Conservation (phyloP, 2,888 invertebrate species). For the Sepiola atlantica region DNA sequence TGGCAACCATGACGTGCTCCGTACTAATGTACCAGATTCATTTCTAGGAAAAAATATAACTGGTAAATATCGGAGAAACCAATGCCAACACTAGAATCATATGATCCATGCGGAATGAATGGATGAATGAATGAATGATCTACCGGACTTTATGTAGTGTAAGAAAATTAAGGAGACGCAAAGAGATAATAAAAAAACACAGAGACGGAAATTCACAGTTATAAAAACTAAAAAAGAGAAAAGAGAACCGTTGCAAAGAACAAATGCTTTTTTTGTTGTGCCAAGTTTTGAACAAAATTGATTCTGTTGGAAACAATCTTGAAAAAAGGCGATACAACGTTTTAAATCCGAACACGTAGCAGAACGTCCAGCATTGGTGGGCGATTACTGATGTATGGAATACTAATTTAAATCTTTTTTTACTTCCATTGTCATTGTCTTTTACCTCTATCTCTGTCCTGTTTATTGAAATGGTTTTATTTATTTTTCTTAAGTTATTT, state of each 20-base stretch:
- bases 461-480: not conserved
- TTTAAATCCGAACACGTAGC: not conserved
- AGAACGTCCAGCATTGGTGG: not conserved
- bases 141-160: too few relatives aligned
- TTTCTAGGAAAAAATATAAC: too few relatives aligned
- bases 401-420: not conserved
- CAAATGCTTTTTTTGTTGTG: not conserved
- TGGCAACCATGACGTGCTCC: too few relatives aligned
- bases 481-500: not conserved
- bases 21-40: too few relatives aligned
- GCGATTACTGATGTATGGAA: not conserved
- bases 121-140: too few relatives aligned
- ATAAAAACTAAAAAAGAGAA: not conserved
- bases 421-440: not conserved
- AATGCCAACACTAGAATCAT: too few relatives aligned
- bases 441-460: not conserved
- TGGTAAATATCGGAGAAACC: too few relatives aligned
- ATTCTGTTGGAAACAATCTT: not conserved
- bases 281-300: not conserved
- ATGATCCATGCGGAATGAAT: too few relatives aligned
- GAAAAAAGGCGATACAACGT: slow-evolving; percentile 9
- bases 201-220: too few relatives aligned
- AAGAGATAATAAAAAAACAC: too few relatives aligned
- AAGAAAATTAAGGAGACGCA: too few relatives aligned
- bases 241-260: not conserved